Conservation (phyloP, 53 echinoderm and acorn worm genomes). For the Zoroaster sp. region DNA sequence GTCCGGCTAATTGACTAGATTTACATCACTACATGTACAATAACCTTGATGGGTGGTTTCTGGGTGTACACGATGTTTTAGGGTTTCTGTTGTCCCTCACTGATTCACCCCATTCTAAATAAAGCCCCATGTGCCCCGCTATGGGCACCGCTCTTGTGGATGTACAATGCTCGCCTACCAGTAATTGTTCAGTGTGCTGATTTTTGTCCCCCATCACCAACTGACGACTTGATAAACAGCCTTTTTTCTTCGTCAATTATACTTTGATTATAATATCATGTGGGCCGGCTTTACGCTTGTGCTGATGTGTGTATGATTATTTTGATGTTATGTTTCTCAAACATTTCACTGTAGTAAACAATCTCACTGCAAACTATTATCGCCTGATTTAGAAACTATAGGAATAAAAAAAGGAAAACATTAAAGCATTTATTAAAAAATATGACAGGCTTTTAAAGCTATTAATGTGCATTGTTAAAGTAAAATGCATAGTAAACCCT, state of each 20-base stretch:
- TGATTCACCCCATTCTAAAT: background rate
- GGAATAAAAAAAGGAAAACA: no score
- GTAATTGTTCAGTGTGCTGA: background rate
- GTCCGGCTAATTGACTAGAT: background rate
- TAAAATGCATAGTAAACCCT: no score
- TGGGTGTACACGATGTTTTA: background rate
- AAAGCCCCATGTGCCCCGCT: background rate
- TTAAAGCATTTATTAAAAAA: no score
- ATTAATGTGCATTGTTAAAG: no score
- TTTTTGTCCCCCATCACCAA: background rate
- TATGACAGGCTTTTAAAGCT: no score
- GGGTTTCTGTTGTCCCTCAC: background rate
- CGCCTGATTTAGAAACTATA: no score
- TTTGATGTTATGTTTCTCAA: no score
- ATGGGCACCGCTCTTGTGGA: background rate
- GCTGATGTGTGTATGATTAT: background rate
- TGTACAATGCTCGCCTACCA: background rate
- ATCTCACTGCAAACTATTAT: no score
- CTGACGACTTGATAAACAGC: background rate
- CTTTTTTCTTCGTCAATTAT: background rate
- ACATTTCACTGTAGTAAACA: no score
- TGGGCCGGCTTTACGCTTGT: background rate
- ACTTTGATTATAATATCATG: background rate
- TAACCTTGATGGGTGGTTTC: constrained; percentile 4
- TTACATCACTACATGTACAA: background rate